A percentile compares a stretch with the other conserved stretches of the same genome.
These are phyloP conservation scores for Phortica magna DNA, from an alignment of 2,888 invertebrate genomes.

Conservation along the genomic window DNA sequence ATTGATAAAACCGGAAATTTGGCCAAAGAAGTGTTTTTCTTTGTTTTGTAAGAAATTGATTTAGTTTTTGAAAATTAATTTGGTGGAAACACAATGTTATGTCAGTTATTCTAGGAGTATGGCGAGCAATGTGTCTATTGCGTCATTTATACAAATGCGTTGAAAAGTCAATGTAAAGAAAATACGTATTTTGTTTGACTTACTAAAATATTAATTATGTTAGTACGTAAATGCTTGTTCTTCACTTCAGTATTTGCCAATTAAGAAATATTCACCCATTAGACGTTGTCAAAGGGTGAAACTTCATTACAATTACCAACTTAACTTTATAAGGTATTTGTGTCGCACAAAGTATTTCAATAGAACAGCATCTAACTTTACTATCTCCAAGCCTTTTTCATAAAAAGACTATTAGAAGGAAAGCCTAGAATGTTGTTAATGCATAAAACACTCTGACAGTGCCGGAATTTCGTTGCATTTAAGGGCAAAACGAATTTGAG, in stretches of 20 bases:
- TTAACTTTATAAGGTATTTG: conserved; percentile 70
- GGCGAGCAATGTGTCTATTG: no score
- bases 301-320: conserved; percentile 74
- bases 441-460: conserved; percentile 37
- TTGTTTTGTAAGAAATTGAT: conserved; percentile 16
- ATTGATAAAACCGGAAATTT: conserved; percentile 64
- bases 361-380: no score
- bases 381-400: no score
- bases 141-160: no score
- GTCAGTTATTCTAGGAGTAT: conserved; percentile 40
- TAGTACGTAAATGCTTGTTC: no score
- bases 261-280: not conserved
- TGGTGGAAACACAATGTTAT: conserved; percentile 50
- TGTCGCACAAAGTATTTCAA: conserved; percentile 59
- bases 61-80: conserved; percentile 49
- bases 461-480: conserved; percentile 32
- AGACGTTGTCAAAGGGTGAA: conserved; percentile 34
- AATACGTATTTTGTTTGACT: no score
- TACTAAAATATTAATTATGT: no score
- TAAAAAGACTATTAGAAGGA: conserved; percentile 19
- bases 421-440: conserved; percentile 48
- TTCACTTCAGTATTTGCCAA: no score
- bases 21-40: conserved; percentile 51
- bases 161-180: no score
- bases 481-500: conserved; percentile 30